These are phyloP conservation scores for Archaeoteleia sp. DNA, from an alignment of 2,888 invertebrate species.

Conservation along the genomic window DNA sequence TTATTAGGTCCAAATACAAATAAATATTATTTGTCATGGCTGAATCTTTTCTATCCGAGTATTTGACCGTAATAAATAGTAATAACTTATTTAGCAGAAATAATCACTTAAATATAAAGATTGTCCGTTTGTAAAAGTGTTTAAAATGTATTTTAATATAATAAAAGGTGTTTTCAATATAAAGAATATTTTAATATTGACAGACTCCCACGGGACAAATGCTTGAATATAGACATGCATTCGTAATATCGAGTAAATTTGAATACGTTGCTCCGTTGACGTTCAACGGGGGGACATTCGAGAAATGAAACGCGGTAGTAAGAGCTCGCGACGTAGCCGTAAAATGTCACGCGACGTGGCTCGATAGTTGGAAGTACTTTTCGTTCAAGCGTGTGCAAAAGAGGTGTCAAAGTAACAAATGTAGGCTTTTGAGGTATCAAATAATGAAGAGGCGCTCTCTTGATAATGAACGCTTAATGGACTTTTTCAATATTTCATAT, in stretches of 20 bases:
- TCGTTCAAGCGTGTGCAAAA: background rate
- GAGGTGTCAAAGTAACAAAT: background rate
- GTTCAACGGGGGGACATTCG: background rate
- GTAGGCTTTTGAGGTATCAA: background rate
- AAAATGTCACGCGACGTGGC: background rate
- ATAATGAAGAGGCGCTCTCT: background rate
- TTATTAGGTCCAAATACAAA: too few relatives aligned
- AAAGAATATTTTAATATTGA: slow-evolving; percentile 1
- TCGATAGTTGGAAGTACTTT: slow-evolving; percentile 1
- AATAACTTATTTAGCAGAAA: too few relatives aligned
- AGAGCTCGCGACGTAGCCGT: background rate
- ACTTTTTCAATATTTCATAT: slow-evolving; percentile 13
- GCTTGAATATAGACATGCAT: background rate
- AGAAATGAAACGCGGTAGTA: background rate
- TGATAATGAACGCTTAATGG: slow-evolving; percentile 21
- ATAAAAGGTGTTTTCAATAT: too few relatives aligned
- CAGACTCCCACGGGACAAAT: background rate
- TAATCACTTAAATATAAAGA: too few relatives aligned
- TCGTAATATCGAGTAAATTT: background rate
- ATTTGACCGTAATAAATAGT: too few relatives aligned
- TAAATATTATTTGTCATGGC: too few relatives aligned
- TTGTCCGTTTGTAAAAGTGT: too few relatives aligned
- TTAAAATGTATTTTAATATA: too few relatives aligned
- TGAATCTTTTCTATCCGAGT: too few relatives aligned
- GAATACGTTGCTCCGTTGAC: background rate